Percentiles rank a stretch among this genome's conserved stretches.
These are phyloP conservation scores for Thunnus maccoyii DNA, from an alignment of 2,113 vertebrate genomes.

Conservation along the genomic window DNA sequence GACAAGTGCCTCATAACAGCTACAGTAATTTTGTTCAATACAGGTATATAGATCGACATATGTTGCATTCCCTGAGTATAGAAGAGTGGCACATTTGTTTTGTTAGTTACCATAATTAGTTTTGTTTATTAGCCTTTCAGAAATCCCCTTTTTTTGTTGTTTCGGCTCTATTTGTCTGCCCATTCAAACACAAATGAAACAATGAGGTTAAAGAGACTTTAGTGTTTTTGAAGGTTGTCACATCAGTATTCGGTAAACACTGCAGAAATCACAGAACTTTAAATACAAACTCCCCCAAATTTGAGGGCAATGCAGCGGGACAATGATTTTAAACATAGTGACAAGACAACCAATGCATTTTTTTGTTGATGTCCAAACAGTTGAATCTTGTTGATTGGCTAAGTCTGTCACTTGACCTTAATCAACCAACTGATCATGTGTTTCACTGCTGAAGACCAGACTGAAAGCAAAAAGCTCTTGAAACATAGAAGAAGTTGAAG, in stretches of 20 bases:
- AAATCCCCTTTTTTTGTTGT: too few relatives aligned
- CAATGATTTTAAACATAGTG: background rate
- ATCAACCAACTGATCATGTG: conserved; percentile 2
- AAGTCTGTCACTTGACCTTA: conserved; percentile 11
- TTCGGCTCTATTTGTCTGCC: too few relatives aligned
- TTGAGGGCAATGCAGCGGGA: background rate
- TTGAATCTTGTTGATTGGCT: background rate
- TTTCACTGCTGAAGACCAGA: conserved; percentile 23
- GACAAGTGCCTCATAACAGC: background rate
- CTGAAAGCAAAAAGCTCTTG: background rate
- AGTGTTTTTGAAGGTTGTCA: background rate
- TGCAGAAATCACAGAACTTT: background rate
- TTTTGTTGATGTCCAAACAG: conserved; percentile 15
- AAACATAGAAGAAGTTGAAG: conserved; percentile 5
- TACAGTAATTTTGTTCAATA: background rate
- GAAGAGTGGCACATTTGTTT: too few relatives aligned
- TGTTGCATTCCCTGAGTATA: too few relatives aligned
- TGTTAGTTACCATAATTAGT: too few relatives aligned
- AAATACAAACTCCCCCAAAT: background rate
- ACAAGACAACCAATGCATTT: background rate
- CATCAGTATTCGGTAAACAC: background rate
- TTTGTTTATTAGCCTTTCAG: too few relatives aligned
- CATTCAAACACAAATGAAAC: too few relatives aligned
- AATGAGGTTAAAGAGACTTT: background rate
- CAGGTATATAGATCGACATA: too few relatives aligned